Evolutionary conservation across 2,888 invertebrate genomes (phyloP).

Genomic region (Amiota minor): DNA sequence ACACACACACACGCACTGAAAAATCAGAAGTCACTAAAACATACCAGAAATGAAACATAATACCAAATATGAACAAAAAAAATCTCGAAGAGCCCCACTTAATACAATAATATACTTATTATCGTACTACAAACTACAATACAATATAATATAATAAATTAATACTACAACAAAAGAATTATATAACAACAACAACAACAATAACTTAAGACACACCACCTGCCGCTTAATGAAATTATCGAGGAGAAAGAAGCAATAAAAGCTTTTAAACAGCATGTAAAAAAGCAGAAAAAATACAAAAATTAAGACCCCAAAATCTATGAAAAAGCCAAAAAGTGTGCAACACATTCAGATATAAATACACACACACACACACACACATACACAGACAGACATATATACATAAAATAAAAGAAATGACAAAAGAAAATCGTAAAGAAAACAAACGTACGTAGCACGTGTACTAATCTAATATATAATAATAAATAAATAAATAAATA

Average conservation of each 20-base stretch:
- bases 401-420: conserved; percentile 37
- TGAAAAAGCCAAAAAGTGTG: too few species aligned
- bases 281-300: too few species aligned
- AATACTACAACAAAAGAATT: conserved; percentile 31
- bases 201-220: conserved; percentile 2
- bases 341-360: too few species aligned
- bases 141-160: too few species aligned
- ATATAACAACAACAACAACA: conserved; percentile 3
- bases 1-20: conserved; percentile 18
- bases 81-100: too few species aligned
- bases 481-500: conserved; percentile 47
- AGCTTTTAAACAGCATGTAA: too few species aligned
- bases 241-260: too few species aligned
- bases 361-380: not conserved
- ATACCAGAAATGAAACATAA: conserved; percentile 43
- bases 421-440: conserved; percentile 13
- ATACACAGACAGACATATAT: conserved; percentile 38
- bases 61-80: conserved; percentile 31
- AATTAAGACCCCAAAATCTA: too few species aligned
- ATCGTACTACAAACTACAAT: too few species aligned
- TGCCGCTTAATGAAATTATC: not conserved
- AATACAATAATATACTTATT: too few species aligned
- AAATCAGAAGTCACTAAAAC: conserved; percentile 37
- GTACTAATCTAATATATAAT: conserved; percentile 50
- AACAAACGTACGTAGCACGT: conserved; percentile 45